These are phyloP conservation scores for Antheraea yamamai DNA, from an alignment of 2,888 invertebrate genomes.

Conservation along the genomic window DNA sequence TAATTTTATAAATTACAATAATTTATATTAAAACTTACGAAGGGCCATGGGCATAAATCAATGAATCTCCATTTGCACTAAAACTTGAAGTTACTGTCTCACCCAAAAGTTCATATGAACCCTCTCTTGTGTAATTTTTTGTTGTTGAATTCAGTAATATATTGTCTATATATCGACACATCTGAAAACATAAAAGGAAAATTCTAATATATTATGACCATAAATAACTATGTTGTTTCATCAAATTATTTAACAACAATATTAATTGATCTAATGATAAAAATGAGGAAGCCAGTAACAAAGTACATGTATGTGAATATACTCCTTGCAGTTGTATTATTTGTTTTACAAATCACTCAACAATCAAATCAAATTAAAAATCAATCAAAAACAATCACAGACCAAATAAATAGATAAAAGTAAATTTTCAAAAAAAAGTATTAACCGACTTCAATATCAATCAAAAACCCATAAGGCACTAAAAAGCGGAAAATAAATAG, in stretches of 20 bases:
- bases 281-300: no score
- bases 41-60: conserved; percentile 59
- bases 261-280: neutral
- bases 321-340: no score
- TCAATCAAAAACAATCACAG: no score
- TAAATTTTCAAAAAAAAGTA: no score
- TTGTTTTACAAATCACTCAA: no score
- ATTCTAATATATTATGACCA: neutral
- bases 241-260: neutral
- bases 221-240: neutral
- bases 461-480: no score
- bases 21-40: conserved; percentile 57
- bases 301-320: no score
- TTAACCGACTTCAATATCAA: no score
- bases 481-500: no score
- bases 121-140: conserved; percentile 38
- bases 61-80: conserved; percentile 52
- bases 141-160: conserved; percentile 33
- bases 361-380: no score
- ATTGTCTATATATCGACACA: conserved; percentile 54
- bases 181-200: conserved; percentile 42
- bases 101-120: conserved; percentile 58
- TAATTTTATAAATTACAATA: neutral
- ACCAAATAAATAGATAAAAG: no score
- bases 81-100: conserved; percentile 48